phyloP scores from a whole-genome alignment of 2,797 vertebrate genomes.

The Oophaga sylvatica region DNA sequence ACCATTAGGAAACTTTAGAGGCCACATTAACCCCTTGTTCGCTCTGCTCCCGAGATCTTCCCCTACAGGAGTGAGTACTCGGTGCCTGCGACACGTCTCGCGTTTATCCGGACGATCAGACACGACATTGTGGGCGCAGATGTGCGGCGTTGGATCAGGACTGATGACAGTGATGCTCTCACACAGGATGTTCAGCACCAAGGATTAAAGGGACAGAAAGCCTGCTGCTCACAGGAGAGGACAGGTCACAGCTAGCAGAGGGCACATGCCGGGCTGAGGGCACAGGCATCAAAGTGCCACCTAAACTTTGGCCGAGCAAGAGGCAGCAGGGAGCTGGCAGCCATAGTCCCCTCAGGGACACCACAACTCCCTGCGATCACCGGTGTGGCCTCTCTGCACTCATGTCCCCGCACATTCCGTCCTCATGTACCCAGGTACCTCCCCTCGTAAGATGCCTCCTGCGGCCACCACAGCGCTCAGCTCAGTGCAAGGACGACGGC shows the following conservation, averaged over 20 bases:
- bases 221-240: not conserved
- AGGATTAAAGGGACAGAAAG: not conserved
- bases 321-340: conserved; percentile 18
- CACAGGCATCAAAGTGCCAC: not conserved
- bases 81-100: not conserved
- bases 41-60: not conserved
- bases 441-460: conserved; percentile 45
- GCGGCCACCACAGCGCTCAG: conserved; percentile 40
- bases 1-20: not conserved
- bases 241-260: too few species aligned
- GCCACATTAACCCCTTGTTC: not conserved
- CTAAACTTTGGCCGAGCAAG: not conserved
- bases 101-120: not conserved
- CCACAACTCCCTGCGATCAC: not conserved
- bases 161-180: not conserved
- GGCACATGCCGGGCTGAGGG: not conserved
- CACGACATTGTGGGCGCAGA: not conserved
- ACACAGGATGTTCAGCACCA: not conserved
- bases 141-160: not conserved
- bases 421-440: conserved; percentile 54
- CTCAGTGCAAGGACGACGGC: conserved; percentile 26
- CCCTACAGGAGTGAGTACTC: not conserved
- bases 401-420: conserved; percentile 65
- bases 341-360: not conserved
- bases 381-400: conserved; percentile 32